These are phyloP conservation scores for Myrmecophaga tridactyla DNA, from an alignment of 2,113 vertebrate genomes.

Conservation along the genomic window DNA sequence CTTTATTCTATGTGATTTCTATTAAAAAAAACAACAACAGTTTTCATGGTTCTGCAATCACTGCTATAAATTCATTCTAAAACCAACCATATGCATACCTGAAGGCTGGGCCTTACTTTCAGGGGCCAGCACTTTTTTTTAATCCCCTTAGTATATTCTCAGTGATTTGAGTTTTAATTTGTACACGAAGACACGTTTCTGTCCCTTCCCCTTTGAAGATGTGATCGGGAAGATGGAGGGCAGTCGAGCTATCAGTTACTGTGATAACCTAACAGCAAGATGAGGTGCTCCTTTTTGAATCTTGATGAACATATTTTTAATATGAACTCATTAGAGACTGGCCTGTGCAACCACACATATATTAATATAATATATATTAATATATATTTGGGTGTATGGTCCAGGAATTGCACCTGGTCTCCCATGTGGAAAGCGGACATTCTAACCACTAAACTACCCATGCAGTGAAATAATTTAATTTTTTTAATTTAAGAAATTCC, in stretches of 20 bases:
- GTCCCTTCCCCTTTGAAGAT: neutral
- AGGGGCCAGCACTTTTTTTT: neutral
- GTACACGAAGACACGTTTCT: neutral
- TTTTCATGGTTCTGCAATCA: neutral
- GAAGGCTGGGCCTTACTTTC: neutral
- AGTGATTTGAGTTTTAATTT: neutral
- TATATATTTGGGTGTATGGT: too few species aligned
- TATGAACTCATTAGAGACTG: neutral
- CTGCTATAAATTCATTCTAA: neutral
- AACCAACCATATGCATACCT: neutral
- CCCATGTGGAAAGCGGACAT: too few species aligned
- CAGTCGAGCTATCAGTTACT: neutral
- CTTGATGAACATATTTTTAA: neutral
- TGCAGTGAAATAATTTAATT: neutral
- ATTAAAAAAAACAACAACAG: neutral
- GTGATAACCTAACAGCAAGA: neutral
- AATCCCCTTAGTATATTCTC: neutral
- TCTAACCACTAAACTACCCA: too few species aligned
- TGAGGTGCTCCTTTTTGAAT: neutral
- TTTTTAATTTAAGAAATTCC: constrained; percentile 3
- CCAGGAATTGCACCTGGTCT: too few species aligned
- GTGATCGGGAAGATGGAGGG: neutral
- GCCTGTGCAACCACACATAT: neutral
- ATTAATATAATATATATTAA: too few species aligned
- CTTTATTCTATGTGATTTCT: constrained; percentile 10